A percentile compares a stretch with the other conserved stretches of the same genome.
phyloP scores from a whole-genome alignment of 2,113 vertebrate species.

The Isichthys henryi region DNA sequence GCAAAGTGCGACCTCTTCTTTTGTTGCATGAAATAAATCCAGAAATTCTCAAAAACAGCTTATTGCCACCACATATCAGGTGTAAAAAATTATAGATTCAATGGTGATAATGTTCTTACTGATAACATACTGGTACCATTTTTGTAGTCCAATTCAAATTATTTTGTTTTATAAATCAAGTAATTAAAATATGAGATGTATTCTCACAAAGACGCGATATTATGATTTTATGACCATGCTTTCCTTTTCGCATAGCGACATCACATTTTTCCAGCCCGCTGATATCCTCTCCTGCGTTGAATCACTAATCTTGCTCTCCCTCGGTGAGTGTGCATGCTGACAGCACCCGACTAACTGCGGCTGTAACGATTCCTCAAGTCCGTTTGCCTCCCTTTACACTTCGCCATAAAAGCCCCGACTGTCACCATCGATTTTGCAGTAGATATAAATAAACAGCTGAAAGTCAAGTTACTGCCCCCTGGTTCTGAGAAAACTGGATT shows the following conservation, averaged over 20 bases:
- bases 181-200: not conserved
- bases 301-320: not conserved
- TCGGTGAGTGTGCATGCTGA: not conserved
- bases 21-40: not conserved
- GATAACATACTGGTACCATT: not conserved
- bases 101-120: not conserved
- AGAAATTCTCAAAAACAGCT: not conserved
- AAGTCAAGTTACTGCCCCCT: not conserved
- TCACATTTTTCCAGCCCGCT: not conserved
- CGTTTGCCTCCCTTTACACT: not conserved
- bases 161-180: not conserved
- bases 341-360: not conserved
- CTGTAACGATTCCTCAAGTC: not conserved
- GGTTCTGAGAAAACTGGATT: not conserved
- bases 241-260: not conserved
- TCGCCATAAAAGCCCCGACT: not conserved
- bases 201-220: not conserved
- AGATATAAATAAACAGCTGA: conserved; percentile 1
- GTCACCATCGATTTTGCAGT: not conserved
- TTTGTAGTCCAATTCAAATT: not conserved
- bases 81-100: not conserved
- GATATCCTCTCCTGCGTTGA: not conserved
- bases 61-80: not conserved
- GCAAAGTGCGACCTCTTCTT: not conserved
- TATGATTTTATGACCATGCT: not conserved